A percentile compares a stretch with the other conserved stretches of the same genome.
Evolutionary conservation across 2,113 vertebrate genomes (phyloP).

Genomic region (Antigone vipio): DNA sequence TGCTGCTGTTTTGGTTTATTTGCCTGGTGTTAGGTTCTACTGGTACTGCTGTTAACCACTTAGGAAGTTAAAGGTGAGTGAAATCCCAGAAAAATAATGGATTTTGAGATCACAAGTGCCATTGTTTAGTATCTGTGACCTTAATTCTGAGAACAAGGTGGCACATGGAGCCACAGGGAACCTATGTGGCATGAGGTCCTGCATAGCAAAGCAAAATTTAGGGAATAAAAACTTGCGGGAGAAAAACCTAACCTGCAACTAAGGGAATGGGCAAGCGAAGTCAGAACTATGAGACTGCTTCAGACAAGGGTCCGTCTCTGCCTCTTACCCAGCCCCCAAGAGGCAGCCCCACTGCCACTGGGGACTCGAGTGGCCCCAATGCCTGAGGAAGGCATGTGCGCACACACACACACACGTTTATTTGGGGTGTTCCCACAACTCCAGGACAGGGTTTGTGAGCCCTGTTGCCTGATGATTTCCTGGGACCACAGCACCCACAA

Average conservation of each 20-base stretch:
- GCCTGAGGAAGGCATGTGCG: neutral
- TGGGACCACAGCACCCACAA: neutral
- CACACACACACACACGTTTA: neutral
- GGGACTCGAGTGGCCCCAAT: accelerated
- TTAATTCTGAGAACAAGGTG: neutral
- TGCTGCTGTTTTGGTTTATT: neutral
- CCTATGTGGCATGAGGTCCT: too few relatives aligned
- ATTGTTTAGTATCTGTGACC: neutral
- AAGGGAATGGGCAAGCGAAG: neutral
- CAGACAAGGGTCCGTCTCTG: neutral
- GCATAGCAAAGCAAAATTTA: neutral
- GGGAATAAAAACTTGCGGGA: neutral
- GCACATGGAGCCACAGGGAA: neutral
- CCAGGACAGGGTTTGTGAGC: accelerated
- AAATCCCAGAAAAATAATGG: neutral
- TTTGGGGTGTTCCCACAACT: neutral
- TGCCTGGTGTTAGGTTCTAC: neutral
- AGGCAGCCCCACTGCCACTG: accelerated
- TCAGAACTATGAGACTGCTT: neutral
- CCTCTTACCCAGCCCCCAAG: accelerated
- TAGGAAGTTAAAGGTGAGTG: neutral
- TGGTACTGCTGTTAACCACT: neutral
- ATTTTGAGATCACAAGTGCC: neutral
- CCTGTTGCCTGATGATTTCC: neutral
- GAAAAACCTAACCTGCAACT: neutral